These are phyloP conservation scores for Globicephala melas DNA, from an alignment of 2,113 vertebrate genomes.

Conservation along the genomic window DNA sequence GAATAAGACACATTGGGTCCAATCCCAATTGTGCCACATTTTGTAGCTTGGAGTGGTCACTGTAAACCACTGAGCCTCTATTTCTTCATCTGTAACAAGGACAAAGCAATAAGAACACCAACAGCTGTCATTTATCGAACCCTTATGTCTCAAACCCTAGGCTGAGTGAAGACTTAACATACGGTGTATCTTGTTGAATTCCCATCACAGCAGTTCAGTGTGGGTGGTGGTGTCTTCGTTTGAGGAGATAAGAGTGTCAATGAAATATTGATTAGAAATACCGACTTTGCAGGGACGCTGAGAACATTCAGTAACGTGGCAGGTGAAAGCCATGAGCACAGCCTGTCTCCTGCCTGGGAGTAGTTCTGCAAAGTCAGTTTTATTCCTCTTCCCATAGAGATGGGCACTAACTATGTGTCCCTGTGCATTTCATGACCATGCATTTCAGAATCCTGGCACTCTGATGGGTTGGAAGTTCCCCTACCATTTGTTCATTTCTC, in stretches of 20 bases:
- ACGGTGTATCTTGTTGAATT: not conserved
- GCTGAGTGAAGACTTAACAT: not conserved
- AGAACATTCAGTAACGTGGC: not conserved
- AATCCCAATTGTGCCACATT: not conserved
- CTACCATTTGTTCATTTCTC: not conserved
- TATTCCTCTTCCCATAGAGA: not conserved
- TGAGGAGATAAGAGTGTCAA: not conserved
- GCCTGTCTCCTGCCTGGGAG: not conserved
- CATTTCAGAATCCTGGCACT: not conserved
- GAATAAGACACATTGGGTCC: no score
- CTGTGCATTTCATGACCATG: rapidly evolving
- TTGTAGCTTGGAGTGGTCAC: not conserved
- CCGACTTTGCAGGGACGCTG: not conserved
- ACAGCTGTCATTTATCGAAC: not conserved
- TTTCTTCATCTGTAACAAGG: not conserved
- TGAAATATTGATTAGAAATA: not conserved
- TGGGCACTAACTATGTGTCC: no score
- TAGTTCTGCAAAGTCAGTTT: not conserved
- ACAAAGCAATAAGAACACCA: not conserved
- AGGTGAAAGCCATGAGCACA: not conserved
- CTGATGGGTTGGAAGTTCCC: not conserved
- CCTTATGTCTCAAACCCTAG: not conserved
- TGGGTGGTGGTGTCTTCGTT: not conserved
- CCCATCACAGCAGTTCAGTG: not conserved
- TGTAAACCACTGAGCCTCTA: not conserved